phyloP scores from a whole-genome alignment of 2,113 vertebrate genomes.

The Pholis gunnellus region DNA sequence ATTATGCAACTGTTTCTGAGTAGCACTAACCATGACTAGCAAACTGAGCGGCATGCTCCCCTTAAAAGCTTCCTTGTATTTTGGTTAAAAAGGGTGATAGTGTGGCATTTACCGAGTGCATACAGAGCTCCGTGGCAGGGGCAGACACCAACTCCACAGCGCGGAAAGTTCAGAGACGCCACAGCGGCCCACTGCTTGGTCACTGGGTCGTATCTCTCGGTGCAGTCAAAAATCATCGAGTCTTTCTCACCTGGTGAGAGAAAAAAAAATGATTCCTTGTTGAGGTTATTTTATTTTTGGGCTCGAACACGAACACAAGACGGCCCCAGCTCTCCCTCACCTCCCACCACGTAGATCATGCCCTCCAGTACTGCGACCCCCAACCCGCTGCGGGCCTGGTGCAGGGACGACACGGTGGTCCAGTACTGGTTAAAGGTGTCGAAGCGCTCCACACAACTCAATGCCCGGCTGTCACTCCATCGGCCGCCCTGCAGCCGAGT shows the following conservation, averaged over 20 bases:
- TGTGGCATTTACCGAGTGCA: slow-evolving; percentile 88
- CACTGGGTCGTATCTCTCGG: slow-evolving; percentile 96
- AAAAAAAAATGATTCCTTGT: not conserved
- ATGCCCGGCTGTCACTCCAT: slow-evolving; percentile 95
- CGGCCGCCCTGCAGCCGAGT: slow-evolving; percentile 94
- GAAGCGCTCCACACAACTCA: slow-evolving; percentile 97
- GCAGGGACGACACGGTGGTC: slow-evolving; percentile 97
- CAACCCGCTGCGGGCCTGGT: slow-evolving; percentile 95
- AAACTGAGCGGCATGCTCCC: not conserved
- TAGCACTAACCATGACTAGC: not conserved
- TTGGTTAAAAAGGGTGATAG: not conserved
- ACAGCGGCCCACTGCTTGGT: slow-evolving; percentile 96
- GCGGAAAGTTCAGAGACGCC: slow-evolving; percentile 94
- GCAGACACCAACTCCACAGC: slow-evolving; percentile 94
- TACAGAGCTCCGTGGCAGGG: slow-evolving; percentile 95
- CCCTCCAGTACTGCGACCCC: slow-evolving; percentile 94
- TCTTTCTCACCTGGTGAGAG: slow-evolving; percentile 90
- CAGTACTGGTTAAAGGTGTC: slow-evolving; percentile 99
- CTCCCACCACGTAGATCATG: slow-evolving; percentile 98
- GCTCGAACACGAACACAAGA: not conserved
- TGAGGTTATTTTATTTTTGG: not conserved
- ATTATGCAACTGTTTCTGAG: not conserved
- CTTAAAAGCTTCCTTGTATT: not conserved
- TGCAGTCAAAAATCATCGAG: slow-evolving; percentile 98
- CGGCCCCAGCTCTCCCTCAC: slow-evolving; percentile 74